Percentiles rank a stretch among this genome's conserved stretches.
These are phyloP conservation scores for Dermolepida albohirtum DNA, from an alignment of 2,888 invertebrate species.

Conservation along the genomic window DNA sequence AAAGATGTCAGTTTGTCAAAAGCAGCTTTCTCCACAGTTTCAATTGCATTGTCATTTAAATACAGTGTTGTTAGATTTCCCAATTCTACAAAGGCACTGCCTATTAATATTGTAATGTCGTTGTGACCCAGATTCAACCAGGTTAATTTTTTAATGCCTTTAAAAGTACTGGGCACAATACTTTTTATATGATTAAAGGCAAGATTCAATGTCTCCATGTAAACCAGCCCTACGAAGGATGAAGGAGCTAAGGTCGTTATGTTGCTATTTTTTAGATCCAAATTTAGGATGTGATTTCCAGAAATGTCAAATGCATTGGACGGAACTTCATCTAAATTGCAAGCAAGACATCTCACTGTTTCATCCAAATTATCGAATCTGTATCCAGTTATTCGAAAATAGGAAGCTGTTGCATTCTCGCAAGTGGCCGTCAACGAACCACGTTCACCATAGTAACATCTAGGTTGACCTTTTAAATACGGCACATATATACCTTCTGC, in stretches of 20 bases:
- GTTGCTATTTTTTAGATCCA: constrained; percentile 56
- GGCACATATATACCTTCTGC: constrained; percentile 4
- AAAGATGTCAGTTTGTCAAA: constrained; percentile 57
- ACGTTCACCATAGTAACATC: constrained; percentile 62
- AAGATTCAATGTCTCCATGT: constrained; percentile 56
- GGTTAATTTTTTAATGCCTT: constrained; percentile 60
- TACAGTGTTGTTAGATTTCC: constrained; percentile 54
- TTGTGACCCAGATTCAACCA: constrained; percentile 58
- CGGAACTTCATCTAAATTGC: constrained; percentile 56
- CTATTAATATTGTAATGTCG: constrained; percentile 55
- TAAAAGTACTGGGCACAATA: constrained; percentile 59
- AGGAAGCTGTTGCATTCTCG: constrained; percentile 58
- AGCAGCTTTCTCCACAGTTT: constrained; percentile 53
- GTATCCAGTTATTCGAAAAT: constrained; percentile 60
- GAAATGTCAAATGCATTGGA: constrained; percentile 61
- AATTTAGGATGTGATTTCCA: constrained; percentile 60
- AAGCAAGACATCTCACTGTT: constrained; percentile 59
- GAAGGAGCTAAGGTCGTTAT: constrained; percentile 56
- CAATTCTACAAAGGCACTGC: constrained; percentile 59
- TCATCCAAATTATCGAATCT: constrained; percentile 63
- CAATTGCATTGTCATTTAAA: constrained; percentile 56
- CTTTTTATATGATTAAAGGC: constrained; percentile 57
- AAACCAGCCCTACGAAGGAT: constrained; percentile 62
- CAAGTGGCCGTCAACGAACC: constrained; percentile 64
- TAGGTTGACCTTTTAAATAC: constrained; percentile 48